A percentile compares a stretch with the other conserved stretches of the same genome.
phyloP scores from a whole-genome alignment of 1,140 invertebrate genomes.

The Lysiphlebus fabarum region DNA sequence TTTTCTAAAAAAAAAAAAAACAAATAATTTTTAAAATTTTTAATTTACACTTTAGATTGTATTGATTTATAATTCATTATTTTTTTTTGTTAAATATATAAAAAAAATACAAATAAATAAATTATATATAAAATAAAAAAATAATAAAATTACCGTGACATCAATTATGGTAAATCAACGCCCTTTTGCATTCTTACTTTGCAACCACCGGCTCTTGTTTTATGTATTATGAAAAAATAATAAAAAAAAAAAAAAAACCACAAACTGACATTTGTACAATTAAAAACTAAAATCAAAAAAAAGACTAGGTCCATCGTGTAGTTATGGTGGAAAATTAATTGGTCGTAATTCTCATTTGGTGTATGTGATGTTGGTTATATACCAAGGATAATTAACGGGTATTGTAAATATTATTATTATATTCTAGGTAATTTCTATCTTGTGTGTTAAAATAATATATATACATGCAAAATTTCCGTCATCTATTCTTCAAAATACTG shows the following conservation, averaged over 20 bases:
- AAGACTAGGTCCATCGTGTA: slow-evolving; percentile 10
- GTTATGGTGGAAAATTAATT: slow-evolving; percentile 36
- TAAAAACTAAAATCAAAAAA: slow-evolving; percentile 2
- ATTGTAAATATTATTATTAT: too few relatives aligned
- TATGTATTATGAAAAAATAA: slow-evolving; percentile 1
- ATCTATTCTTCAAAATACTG: too few relatives aligned
- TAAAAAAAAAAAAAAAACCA: not conserved
- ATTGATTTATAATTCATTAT: not conserved
- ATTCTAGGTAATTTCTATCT: too few relatives aligned
- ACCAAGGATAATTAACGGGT: slow-evolving; percentile 38
- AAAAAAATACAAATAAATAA: slow-evolving; percentile 1
- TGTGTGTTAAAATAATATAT: too few relatives aligned
- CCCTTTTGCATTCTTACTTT: not conserved
- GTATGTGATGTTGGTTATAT: slow-evolving; percentile 27
- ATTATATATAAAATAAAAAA: slow-evolving; percentile 5
- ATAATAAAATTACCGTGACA: slow-evolving; percentile 4
- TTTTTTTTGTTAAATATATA: slow-evolving; percentile 20
- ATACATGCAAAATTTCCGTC: too few relatives aligned
- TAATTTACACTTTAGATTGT: too few relatives aligned
- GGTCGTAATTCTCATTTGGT: slow-evolving; percentile 34
- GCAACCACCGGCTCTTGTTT: slow-evolving; percentile 1
- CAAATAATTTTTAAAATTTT: too few relatives aligned
- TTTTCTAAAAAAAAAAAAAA: slow-evolving; percentile 12
- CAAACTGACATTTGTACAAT: slow-evolving; percentile 4
- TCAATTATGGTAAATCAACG: slow-evolving; percentile 15